Percentiles rank a stretch among this genome's conserved stretches.
Evolutionary conservation across 1,140 invertebrate species (phyloP).

Genomic region (Apis cerana): DNA sequence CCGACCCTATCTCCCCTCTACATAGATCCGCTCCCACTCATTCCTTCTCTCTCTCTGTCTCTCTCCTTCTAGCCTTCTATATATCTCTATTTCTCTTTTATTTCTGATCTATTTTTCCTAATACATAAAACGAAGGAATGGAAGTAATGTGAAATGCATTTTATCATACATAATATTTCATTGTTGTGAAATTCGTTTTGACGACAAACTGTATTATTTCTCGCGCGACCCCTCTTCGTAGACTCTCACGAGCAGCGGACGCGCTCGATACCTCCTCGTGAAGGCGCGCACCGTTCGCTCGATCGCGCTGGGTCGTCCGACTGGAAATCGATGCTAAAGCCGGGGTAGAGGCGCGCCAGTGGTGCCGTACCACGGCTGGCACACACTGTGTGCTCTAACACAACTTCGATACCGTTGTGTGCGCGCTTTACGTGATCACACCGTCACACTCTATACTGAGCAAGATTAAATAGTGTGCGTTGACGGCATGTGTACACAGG

Average conservation of each 20-base stretch:
- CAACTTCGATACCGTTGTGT: background rate
- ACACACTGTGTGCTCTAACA: conserved; percentile 46
- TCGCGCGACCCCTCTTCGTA: conserved; percentile 25
- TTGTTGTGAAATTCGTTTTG: background rate
- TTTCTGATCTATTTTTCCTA: conserved; percentile 7
- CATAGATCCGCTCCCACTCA: conserved; percentile 29
- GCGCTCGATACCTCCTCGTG: conserved; percentile 53
- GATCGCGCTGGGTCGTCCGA: conserved; percentile 74
- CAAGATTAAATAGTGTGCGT: conserved; percentile 30
- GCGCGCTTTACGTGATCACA: conserved; percentile 3
- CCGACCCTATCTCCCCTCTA: conserved; percentile 39
- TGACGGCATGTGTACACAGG: background rate
- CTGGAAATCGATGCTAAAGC: conserved; percentile 78
- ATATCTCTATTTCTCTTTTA: conserved; percentile 16
- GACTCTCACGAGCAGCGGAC: conserved; percentile 38
- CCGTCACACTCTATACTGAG: conserved; percentile 18
- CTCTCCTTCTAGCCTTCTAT: background rate
- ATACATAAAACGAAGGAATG: background rate
- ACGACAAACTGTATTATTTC: conserved; percentile 32
- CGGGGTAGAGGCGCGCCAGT: conserved; percentile 70
- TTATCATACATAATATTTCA: background rate
- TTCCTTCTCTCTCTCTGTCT: background rate
- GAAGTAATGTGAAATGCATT: background rate
- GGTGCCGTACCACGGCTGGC: conserved; percentile 60
- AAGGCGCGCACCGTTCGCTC: conserved; percentile 66